Evolutionary conservation across 2,113 vertebrate genomes (phyloP), one percentile per base, ranked within the genome.

Genomic region (Suncus etruscus): DNA sequence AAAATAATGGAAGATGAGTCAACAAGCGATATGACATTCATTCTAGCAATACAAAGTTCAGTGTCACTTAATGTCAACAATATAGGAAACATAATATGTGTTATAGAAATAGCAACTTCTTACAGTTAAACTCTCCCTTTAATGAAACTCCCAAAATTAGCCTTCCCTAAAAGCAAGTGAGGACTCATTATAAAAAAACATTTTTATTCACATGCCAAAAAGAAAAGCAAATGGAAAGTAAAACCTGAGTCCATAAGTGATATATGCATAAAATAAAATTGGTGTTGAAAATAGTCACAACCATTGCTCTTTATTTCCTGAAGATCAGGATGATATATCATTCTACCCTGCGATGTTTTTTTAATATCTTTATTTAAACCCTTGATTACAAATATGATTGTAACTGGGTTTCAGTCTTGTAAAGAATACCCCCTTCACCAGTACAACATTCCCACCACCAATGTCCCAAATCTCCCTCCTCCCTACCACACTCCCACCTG

Each of bases 251-350:
- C 45, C 3, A 47, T 74, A 70, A 90, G 12, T 39, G 61, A 86
- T 24, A 1, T 72, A 78, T 73, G 39, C 69, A 51, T 91, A 83
- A 90, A 94, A 92, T 77, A 88, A 91, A 86, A 83, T 5, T 72
- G 1, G 51, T 69, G 22, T 70, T 63, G 10, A 91, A 83, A 95
- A 48, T 0, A 94, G 83, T 51, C 77, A 81, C 48, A 86, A 27
- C 0, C 11, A 6, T n/a, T 91, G n/a, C n/a, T n/a, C n/a, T n/a
- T n/a, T n/a, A n/a, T n/a, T n/a, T n/a, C n/a, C n/a, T n/a, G n/a
- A n/a, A n/a, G n/a, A n/a, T n/a, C n/a, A n/a, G n/a, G n/a, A n/a
- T n/a, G n/a, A n/a, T n/a, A n/a, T n/a, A n/a, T n/a, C n/a, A n/a
- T n/a, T n/a, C n/a, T n/a, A n/a, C n/a, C n/a, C n/a, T n/a, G n/a